Percentiles rank a stretch among this genome's conserved stretches.
These are phyloP conservation scores for Channa striata DNA, from an alignment of 2,797 vertebrate species.

Conservation along the genomic window DNA sequence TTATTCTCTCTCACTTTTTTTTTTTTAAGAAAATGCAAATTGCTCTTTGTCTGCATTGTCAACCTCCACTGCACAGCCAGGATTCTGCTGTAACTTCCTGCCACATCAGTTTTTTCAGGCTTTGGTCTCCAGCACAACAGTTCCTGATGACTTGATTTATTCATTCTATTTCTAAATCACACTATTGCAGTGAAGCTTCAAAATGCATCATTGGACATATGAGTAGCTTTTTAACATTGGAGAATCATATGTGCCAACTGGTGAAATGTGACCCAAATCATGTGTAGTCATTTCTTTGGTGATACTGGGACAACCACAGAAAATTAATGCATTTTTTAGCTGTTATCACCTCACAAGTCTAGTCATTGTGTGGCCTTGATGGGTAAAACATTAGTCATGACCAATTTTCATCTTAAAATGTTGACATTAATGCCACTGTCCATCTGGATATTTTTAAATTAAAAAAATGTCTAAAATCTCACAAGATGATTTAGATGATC, in stretches of 20 bases:
- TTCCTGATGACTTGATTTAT: slow-evolving; percentile 35
- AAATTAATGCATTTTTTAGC: slow-evolving; percentile 22
- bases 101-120: slow-evolving; percentile 43
- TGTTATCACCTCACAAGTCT: slow-evolving; percentile 17
- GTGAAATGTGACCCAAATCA: slow-evolving; percentile 16
- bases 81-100: slow-evolving; percentile 29
- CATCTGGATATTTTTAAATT: too few relatives aligned
- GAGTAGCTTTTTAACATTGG: background rate
- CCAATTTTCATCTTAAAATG: slow-evolving; percentile 20
- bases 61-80: slow-evolving; percentile 6
- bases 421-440: slow-evolving; percentile 53
- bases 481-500: slow-evolving; percentile 39
- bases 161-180: background rate
- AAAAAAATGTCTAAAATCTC: too few relatives aligned
- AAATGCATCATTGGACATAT: background rate
- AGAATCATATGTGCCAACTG: slow-evolving; percentile 16
- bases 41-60: background rate
- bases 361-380: slow-evolving; percentile 5
- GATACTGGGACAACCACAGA: slow-evolving; percentile 14
- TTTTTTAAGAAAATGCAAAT: slow-evolving; percentile 14
- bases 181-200: slow-evolving; percentile 22
- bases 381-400: slow-evolving; percentile 32
- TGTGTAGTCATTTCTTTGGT: slow-evolving; percentile 18
- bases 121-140: background rate
- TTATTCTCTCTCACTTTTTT: slow-evolving; percentile 14